Evolutionary conservation across 2,888 invertebrate species (phyloP).

Genomic region (Caenorhabditis afra): DNA sequence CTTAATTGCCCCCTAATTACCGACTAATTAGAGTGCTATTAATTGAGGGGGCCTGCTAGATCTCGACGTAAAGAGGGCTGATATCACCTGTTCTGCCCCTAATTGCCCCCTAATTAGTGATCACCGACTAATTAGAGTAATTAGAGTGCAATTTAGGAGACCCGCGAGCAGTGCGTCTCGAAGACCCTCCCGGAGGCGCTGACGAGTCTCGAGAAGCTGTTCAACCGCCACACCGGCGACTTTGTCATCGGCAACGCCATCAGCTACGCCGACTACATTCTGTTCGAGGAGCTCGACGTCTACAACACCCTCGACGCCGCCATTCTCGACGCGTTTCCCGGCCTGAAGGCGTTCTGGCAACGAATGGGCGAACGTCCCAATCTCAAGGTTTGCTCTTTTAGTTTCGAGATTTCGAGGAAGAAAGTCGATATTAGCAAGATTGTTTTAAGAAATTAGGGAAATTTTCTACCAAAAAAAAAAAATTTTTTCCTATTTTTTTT

Average conservation of each 20-base stretch:
- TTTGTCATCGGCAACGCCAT: constrained; percentile 30
- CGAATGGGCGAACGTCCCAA: constrained; percentile 40
- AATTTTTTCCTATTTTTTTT: too few relatives aligned
- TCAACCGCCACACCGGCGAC: constrained; percentile 16
- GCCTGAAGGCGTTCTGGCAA: constrained; percentile 35
- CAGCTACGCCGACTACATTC: constrained; percentile 42
- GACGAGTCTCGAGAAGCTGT: constrained; percentile 24
- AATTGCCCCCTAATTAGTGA: too few relatives aligned
- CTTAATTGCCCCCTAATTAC: too few relatives aligned
- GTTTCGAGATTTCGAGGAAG: too few relatives aligned
- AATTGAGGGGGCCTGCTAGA: too few relatives aligned
- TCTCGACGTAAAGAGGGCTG: too few relatives aligned
- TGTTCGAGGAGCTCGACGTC: constrained; percentile 51
- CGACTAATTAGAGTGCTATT: too few relatives aligned
- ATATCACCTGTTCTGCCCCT: too few relatives aligned
- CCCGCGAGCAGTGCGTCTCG: constrained; percentile 20
- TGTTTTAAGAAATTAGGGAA: not conserved
- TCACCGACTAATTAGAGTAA: too few relatives aligned
- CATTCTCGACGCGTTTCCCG: constrained; percentile 27
- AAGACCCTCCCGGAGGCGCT: constrained; percentile 26
- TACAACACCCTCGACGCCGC: constrained; percentile 12
- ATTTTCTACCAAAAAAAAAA: not conserved
- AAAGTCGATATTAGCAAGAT: not conserved
- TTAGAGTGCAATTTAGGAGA: too few relatives aligned
- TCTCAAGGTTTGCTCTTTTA: constrained; percentile 35